phyloP scores from a whole-genome alignment of 2,113 vertebrate species.

The Cavia porcellus region DNA sequence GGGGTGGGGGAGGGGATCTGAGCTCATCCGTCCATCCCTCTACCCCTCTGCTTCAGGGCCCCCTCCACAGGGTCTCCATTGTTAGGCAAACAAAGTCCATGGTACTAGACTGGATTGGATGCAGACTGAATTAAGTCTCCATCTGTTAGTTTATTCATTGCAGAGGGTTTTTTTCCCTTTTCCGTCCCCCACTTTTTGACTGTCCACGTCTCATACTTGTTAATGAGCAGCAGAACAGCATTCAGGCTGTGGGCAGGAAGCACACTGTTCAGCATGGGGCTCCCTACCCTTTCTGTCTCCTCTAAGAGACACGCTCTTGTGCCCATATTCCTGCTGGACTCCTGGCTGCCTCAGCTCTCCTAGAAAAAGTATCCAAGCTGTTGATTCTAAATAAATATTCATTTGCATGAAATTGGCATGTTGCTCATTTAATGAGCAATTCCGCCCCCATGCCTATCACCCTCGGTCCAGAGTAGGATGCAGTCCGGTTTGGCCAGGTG shows the following conservation, averaged over 20 bases:
- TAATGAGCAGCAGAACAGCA: constrained; percentile 69
- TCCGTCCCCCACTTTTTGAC: constrained; percentile 22
- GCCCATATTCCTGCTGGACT: background rate
- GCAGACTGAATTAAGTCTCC: constrained; percentile 79
- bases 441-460: background rate
- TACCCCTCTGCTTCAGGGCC: background rate
- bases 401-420: constrained; percentile 78
- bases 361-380: constrained; percentile 65
- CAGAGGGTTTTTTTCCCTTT: constrained; percentile 17
- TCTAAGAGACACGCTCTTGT: background rate
- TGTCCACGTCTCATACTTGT: constrained; percentile 70
- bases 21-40: background rate
- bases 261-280: background rate
- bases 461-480: background rate
- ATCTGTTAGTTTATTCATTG: constrained; percentile 82
- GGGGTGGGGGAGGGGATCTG: background rate
- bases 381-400: constrained; percentile 76
- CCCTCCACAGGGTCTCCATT: constrained; percentile 61
- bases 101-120: constrained; percentile 59
- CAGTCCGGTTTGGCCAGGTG: background rate
- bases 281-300: background rate
- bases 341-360: constrained; percentile 42
- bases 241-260: constrained; percentile 28
- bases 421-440: constrained; percentile 67
- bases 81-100: constrained; percentile 75